Base-by-base conservation (phyloP, 2,888 invertebrate species). In the Nomada ferruginata region DNA sequence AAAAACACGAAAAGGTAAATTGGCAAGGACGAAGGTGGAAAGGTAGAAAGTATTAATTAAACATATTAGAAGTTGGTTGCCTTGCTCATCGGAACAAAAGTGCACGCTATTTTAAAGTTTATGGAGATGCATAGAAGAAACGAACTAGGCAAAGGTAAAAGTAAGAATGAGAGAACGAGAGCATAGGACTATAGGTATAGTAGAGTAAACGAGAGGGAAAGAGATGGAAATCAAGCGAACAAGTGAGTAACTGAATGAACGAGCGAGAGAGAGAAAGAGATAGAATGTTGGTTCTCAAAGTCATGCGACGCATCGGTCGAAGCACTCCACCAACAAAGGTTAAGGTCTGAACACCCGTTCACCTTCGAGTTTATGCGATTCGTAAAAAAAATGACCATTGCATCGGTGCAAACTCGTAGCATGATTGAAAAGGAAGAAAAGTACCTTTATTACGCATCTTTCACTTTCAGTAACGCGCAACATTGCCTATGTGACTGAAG, bases 241-340 rank as follows among this genome's bases (percentile, higher is more conserved):
- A 78, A 84, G 80, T 47, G 78, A 85, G 84, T 72, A 74, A 76
- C 69, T 50, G 79, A 69, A 71, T 61, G 78, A 76, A 82, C 59
- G 71, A 74, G 65, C 57, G 72, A 78, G 79, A 42, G 20, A 47
- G 47, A 55, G 23, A 72, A 26, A 47, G 74, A 79, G 76, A 76
- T 52, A 53, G 74, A 73, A 65, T 59, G 70, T 72, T 64, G 79
- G 70, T 82, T 84, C 84, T 85, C 85, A 85, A 85, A 85, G 85
- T 85, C 84, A 85, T 82, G 82, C 82, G 76, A 84, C 83, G 85
- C 82, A 85, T 85, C 84, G 82, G 84, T 84, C 79, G 85, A 79
- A 85, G 82, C 81, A 84, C 79, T 84, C 72, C 68, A 74, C 85
- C 81, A 73, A 81, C 82, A 82, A 84, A 84, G 85, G 84, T 85